A percentile compares a stretch with the other conserved stretches of the same genome.
Conservation (phyloP, 2,888 invertebrate genomes). For the Phasia obesa region DNA sequence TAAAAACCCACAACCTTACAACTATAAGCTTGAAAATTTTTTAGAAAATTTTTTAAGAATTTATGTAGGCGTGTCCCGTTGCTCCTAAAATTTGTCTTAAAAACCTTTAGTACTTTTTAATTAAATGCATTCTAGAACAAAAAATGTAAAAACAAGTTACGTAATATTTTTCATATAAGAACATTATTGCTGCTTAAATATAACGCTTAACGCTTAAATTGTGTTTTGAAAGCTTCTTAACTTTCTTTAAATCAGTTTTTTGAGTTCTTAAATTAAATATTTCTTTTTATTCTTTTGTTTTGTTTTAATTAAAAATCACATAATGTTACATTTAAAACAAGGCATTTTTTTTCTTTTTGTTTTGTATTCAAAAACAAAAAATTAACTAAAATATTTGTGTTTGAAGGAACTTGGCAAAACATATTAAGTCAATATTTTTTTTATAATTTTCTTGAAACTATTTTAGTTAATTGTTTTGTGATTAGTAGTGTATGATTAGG, state of each 20-base stretch:
- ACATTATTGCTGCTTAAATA: no score
- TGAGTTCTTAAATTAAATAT: constrained; percentile 45
- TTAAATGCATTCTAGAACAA: no score
- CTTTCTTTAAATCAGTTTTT: constrained; percentile 25
- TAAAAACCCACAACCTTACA: no score
- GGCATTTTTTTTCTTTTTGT: constrained; percentile 34
- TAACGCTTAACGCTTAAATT: constrained; percentile 25
- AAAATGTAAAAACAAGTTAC: no score
- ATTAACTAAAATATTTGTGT: constrained; percentile 3
- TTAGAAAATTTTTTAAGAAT: no score
- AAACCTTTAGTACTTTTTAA: no score
- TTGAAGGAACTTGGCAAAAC: constrained; percentile 43
- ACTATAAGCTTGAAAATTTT: no score
- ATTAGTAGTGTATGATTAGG: not conserved
- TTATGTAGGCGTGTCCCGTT: no score
- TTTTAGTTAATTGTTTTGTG: constrained; percentile 4
- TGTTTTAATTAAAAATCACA: constrained; percentile 63
- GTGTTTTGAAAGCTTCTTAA: constrained; percentile 5
- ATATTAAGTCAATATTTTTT: not conserved
- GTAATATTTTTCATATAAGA: no score
- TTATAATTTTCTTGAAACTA: not conserved
- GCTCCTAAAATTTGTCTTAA: no score
- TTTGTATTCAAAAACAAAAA: constrained; percentile 16
- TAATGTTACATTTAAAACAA: constrained; percentile 52
- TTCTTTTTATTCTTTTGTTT: not conserved